Conservation (phyloP, 2,113 vertebrate species). For the Acanthisitta chloris region DNA sequence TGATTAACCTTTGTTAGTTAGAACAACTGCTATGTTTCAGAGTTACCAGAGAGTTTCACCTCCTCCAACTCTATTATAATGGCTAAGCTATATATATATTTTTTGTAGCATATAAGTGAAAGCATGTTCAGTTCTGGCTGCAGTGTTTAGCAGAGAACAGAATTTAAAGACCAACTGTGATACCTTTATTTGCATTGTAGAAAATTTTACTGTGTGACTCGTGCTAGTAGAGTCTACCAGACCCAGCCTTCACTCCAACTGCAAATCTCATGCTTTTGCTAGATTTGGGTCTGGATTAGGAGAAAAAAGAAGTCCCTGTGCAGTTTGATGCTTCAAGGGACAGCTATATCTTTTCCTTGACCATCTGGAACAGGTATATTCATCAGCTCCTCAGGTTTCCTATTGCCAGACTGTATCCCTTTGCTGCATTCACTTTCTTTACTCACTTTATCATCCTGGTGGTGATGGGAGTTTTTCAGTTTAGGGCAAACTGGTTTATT, state of each 20-base stretch:
- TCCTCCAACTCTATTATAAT: neutral
- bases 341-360: neutral
- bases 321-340: neutral
- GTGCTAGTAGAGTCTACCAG: neutral
- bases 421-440: neutral
- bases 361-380: neutral
- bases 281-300: neutral
- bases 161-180: neutral
- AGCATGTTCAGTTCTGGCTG: neutral
- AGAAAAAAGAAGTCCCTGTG: neutral
- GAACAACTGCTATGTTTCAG: neutral
- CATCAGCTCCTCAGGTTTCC: neutral
- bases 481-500: neutral
- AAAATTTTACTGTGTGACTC: neutral
- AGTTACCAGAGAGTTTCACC: neutral
- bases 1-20: neutral
- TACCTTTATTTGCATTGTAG: neutral
- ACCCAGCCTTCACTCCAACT: neutral
- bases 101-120: neutral
- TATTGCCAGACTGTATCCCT: neutral
- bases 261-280: neutral
- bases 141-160: neutral
- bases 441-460: neutral
- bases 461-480: neutral
- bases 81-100: neutral